Percentiles rank a stretch among this genome's conserved stretches.
phyloP scores from a whole-genome alignment of 92 coral and sea anemone species.

The Palythoa heliodiscus region DNA sequence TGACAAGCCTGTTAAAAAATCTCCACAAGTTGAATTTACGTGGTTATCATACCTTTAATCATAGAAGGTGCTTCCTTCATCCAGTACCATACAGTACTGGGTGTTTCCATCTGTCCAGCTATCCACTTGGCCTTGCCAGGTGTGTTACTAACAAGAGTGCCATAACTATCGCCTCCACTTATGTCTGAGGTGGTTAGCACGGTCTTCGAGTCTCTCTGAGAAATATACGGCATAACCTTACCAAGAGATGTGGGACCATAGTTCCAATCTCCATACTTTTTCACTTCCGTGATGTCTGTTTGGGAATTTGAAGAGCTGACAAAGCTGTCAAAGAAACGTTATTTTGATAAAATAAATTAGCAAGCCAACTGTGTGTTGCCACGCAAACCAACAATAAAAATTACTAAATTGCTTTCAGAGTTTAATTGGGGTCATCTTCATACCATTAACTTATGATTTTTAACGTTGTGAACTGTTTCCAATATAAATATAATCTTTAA shows the following conservation, averaged over 20 bases:
- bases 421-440: no score
- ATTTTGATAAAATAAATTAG: background rate
- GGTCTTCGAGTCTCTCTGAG: slow-evolving; percentile 63
- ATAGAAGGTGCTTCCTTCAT: slow-evolving; percentile 87
- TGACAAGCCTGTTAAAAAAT: background rate
- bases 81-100: slow-evolving; percentile 98
- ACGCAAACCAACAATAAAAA: no score
- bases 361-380: background rate
- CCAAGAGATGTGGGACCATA: slow-evolving; percentile 80
- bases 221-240: slow-evolving; percentile 85
- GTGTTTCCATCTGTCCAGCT: slow-evolving; percentile 65
- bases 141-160: slow-evolving; percentile 71
- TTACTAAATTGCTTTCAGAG: no score
- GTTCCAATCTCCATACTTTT: slow-evolving; percentile 81
- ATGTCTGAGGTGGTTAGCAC: slow-evolving; percentile 83
- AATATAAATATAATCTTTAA: no score
- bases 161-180: slow-evolving; percentile 72
- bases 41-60: slow-evolving; percentile 52
- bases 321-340: slow-evolving; percentile 30
- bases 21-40: no score
- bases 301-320: slow-evolving; percentile 56
- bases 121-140: slow-evolving; percentile 80
- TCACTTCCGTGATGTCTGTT: slow-evolving; percentile 62
- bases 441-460: no score
- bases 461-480: no score